Evolutionary conservation across 2,113 vertebrate genomes (phyloP), one percentile per base, ranked within the genome.

Genomic region (Gnathonemus echidnorhynchus): DNA sequence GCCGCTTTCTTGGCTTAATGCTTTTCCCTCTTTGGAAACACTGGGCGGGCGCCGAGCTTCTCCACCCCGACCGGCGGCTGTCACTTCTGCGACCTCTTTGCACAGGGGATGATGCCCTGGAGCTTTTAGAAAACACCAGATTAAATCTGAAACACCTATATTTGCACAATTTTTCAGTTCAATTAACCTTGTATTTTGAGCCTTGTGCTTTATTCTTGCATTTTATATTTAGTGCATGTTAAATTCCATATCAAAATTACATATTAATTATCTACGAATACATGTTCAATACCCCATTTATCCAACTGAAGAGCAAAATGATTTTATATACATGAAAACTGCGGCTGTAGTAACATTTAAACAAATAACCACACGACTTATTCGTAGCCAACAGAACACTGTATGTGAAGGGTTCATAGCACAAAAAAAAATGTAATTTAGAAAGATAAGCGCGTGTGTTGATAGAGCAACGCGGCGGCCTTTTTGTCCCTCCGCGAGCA

Each of bases 61-160:
- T 90, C 89, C 91, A 88, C 90, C 92, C 88, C 89, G 84, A 88
- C 93, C 92, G 91, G 56, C 93, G 91, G 93, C 92, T 90, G 35
- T 91, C 91, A 90, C 91, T 93, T 93, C 92, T 77, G 89, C 93
- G 93, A 95, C 53, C 56, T 42, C 11, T 48, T 48, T 21, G 35
- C 53, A 21, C 10, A 42, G 62, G 35, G 42, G 9, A 46, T 35
- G 45, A 9, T 15, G 58, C 27, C 7, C 62, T 27, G 58, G 15
- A 31, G 58, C 24, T 74, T 24, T 88, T 15, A 46, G 21, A 42
- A 42, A 52, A 50, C 27, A 9, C 11, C 46, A 86, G 84, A 2
- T 39, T 80, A 19, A 39, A 15, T 39, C 31, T 77, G n/a, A 77
- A 74, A 74, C 66, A 35, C 66, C 66, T 35, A 80, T 80, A 42